Conservation (phyloP, 1,140 invertebrate genomes). For the Goniozus legneri region DNA sequence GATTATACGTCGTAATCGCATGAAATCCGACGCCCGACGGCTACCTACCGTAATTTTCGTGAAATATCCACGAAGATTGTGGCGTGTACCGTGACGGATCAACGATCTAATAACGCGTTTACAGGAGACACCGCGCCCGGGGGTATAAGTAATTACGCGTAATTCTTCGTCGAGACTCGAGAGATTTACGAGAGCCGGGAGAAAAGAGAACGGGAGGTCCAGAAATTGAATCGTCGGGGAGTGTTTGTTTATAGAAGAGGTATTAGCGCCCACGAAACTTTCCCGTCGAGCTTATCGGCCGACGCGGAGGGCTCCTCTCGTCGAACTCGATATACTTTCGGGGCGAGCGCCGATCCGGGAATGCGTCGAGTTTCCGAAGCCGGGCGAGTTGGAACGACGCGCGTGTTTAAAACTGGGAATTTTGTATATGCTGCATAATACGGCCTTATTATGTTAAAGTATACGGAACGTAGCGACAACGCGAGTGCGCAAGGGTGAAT, state of each 20-base stretch:
- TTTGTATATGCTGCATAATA: conserved; percentile 48
- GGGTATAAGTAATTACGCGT: not conserved
- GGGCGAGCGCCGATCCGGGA: not conserved
- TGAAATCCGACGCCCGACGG: conserved; percentile 41
- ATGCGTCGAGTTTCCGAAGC: conserved; percentile 2
- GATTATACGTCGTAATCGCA: conserved; percentile 52
- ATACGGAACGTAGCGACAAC: conserved; percentile 34
- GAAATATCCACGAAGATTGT: conserved; percentile 39
- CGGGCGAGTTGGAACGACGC: conserved; percentile 25
- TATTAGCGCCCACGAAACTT: not conserved
- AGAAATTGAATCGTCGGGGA: not conserved
- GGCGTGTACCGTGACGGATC: too few relatives aligned
- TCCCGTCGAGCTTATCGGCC: not conserved
- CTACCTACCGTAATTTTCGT: conserved; percentile 35
- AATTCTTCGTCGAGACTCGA: not conserved
- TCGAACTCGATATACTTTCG: not conserved
- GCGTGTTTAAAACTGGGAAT: conserved; percentile 35
- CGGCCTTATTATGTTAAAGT: conserved; percentile 48
- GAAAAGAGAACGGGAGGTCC: not conserved
- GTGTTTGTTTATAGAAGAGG: not conserved
- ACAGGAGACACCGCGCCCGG: not conserved
- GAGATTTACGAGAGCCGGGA: not conserved
- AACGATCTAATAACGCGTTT: too few relatives aligned
- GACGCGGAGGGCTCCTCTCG: not conserved
- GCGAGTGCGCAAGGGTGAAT: conserved; percentile 28